A percentile compares a stretch with the other conserved stretches of the same genome.
Evolutionary conservation across 1,140 invertebrate species (phyloP).

Genomic region (Muscidifurax raptorellus): DNA sequence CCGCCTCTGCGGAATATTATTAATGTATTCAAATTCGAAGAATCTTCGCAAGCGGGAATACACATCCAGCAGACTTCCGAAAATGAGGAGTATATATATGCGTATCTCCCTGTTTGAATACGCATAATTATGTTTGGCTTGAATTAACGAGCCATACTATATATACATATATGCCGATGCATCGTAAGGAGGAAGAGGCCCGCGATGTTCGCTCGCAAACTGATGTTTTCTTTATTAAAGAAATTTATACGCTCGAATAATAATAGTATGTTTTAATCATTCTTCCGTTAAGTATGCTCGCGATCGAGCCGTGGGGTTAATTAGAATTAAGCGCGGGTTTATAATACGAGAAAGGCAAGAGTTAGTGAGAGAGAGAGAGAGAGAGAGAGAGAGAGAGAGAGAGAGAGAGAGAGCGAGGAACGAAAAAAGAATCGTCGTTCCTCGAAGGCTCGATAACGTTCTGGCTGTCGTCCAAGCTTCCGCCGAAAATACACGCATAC

Average conservation of each 20-base stretch:
- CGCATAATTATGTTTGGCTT: constrained; percentile 26
- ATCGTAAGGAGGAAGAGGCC: background rate
- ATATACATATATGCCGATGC: background rate
- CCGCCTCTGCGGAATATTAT: background rate
- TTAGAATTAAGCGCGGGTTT: too few relatives aligned
- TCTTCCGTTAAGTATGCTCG: too few relatives aligned
- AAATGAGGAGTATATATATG: background rate
- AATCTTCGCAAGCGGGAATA: too few relatives aligned
- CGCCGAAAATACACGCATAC: background rate
- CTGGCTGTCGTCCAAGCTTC: background rate
- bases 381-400: too few relatives aligned
- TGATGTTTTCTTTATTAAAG: constrained; percentile 3
- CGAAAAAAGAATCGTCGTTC: background rate
- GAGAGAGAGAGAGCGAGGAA: too few relatives aligned
- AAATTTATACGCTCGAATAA: constrained; percentile 18
- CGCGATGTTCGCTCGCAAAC: background rate
- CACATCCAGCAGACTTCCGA: background rate
- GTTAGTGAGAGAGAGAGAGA: too few relatives aligned
- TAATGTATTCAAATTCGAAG: too few relatives aligned
- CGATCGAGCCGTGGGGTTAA: too few relatives aligned
- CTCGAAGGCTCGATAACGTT: constrained; percentile 8
- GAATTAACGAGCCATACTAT: constrained; percentile 15
- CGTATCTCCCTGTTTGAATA: background rate
- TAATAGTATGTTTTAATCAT: too few relatives aligned
- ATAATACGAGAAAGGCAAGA: background rate